A percentile compares a stretch with the other conserved stretches of the same genome.
Conservation (phyloP, 2,888 invertebrate genomes). For the Drosophila pseudotalamancana region DNA sequence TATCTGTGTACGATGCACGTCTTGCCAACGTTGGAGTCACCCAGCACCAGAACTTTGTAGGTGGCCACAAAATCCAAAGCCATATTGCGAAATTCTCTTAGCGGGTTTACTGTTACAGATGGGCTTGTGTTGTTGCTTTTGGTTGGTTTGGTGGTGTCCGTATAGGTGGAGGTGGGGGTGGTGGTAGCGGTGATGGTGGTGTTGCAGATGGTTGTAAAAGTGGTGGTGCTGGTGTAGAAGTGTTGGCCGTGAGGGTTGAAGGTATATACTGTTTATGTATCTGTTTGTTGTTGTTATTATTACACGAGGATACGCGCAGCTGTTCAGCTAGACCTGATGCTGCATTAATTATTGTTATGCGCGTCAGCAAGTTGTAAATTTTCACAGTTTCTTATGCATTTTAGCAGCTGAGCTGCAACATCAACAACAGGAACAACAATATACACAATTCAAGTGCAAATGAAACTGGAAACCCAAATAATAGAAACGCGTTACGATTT, state of each 20-base stretch:
- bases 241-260: slow-evolving; percentile 62
- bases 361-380: slow-evolving; percentile 14
- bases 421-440: slow-evolving; percentile 2
- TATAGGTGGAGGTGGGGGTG: slow-evolving; percentile 15
- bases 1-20: slow-evolving; percentile 95
- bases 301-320: slow-evolving; percentile 54
- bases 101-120: slow-evolving; percentile 45
- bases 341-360: slow-evolving; percentile 32
- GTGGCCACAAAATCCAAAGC: slow-evolving; percentile 94
- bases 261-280: slow-evolving; percentile 59
- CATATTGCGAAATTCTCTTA: slow-evolving; percentile 85
- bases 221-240: slow-evolving; percentile 28
- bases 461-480: not conserved
- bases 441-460: not conserved
- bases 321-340: slow-evolving; percentile 57
- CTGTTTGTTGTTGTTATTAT: slow-evolving; percentile 61
- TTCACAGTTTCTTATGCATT: slow-evolving; percentile 43
- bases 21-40: slow-evolving; percentile 95
- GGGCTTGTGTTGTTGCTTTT: slow-evolving; percentile 19
- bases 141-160: slow-evolving; percentile 22
- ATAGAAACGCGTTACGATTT: slow-evolving; percentile 13
- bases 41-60: slow-evolving; percentile 93
- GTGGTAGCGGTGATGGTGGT: slow-evolving; percentile 37
- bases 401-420: slow-evolving; percentile 23
- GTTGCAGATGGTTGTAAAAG: no score